These are phyloP conservation scores for Formica selysi DNA, from an alignment of 1,140 invertebrate genomes.

Conservation along the genomic window DNA sequence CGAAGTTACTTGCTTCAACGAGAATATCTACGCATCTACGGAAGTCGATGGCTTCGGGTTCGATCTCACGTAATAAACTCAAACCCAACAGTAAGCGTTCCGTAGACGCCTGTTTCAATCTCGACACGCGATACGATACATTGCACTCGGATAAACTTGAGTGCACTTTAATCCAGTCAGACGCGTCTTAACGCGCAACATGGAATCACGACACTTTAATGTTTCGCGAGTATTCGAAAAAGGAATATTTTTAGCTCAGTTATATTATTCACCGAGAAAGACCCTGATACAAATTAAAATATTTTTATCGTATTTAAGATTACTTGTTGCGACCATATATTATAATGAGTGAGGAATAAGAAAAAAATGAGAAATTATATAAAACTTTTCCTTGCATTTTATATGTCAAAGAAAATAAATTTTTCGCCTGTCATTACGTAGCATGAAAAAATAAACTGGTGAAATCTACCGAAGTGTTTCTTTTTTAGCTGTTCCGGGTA, in stretches of 20 bases:
- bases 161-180: background rate
- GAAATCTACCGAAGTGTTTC: background rate
- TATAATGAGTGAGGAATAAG: too few relatives aligned
- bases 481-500: background rate
- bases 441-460: background rate
- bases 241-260: background rate
- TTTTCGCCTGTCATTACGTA: background rate
- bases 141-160: background rate
- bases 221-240: background rate
- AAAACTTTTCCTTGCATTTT: background rate
- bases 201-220: background rate
- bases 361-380: background rate
- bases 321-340: background rate
- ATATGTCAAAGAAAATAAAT: background rate
- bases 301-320: background rate
- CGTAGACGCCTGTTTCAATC: background rate
- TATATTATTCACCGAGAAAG: background rate
- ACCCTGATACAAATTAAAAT: background rate
- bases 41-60: background rate
- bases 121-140: background rate
- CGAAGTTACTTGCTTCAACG: background rate
- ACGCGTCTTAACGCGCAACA: background rate
- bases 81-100: slow-evolving; percentile 15
- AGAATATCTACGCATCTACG: slow-evolving; percentile 10
- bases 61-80: slow-evolving; percentile 25